A percentile compares a stretch with the other conserved stretches of the same genome.
These are phyloP conservation scores for Procambarus clarkii DNA, from an alignment of 1,140 invertebrate species.

Conservation along the genomic window DNA sequence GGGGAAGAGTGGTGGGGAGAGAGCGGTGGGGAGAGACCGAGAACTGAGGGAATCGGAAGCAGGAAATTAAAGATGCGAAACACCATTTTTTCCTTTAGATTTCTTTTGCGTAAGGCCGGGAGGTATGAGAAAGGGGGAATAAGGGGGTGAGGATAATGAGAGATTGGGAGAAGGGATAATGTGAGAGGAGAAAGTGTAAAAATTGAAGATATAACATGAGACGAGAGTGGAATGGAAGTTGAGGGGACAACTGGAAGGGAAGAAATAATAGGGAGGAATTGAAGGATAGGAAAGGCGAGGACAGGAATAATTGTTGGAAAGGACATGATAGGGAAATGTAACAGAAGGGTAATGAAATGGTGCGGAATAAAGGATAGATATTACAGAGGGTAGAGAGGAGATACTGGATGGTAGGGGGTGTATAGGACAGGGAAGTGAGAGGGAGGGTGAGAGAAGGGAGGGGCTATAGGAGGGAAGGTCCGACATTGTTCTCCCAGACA, in stretches of 20 bases:
- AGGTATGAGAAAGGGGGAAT: background rate
- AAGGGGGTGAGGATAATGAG: background rate
- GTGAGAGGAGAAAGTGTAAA: background rate
- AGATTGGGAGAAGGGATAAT: background rate
- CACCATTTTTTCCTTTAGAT: no score
- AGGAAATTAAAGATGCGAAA: no score
- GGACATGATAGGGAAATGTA: background rate
- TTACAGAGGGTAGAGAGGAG: background rate
- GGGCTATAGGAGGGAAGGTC: background rate
- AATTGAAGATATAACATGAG: background rate
- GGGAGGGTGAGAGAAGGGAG: background rate
- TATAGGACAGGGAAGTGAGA: background rate
- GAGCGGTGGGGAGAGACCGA: background rate
- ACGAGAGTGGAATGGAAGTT: background rate
- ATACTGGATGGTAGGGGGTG: background rate
- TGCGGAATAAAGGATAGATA: background rate
- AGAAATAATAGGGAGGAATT: background rate
- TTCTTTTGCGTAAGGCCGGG: no score
- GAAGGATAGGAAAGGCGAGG: background rate
- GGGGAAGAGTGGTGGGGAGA: background rate
- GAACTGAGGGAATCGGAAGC: background rate
- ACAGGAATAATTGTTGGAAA: background rate
- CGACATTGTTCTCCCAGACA: constrained; percentile 28
- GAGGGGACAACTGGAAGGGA: background rate
- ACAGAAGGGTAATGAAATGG: no score